phyloP scores from a whole-genome alignment of 1,140 invertebrate species.

The Meloidogyne floridensis region DNA sequence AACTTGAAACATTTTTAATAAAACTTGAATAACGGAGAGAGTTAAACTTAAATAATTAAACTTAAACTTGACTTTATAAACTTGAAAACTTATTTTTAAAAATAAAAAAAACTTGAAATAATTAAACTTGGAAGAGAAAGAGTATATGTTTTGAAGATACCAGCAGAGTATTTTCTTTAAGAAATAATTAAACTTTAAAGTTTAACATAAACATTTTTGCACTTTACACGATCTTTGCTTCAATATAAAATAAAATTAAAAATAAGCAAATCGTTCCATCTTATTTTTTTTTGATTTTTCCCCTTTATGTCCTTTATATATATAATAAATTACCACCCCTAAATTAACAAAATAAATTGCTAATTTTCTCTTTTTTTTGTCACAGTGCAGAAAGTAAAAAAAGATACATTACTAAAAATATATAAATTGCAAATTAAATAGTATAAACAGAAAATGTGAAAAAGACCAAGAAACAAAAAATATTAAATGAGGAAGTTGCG shows the following conservation, averaged over 20 bases:
- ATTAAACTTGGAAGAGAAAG: too few relatives aligned
- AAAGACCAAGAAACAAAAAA: constrained; percentile 2
- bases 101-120: too few relatives aligned
- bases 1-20: background rate
- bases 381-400: background rate
- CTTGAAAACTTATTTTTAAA: too few relatives aligned
- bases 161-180: too few relatives aligned
- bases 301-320: background rate
- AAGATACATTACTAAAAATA: background rate
- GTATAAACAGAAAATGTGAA: background rate
- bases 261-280: background rate
- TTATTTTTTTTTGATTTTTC: background rate
- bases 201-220: background rate
- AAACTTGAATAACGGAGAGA: background rate
- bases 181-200: too few relatives aligned
- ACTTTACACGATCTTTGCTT: constrained; percentile 2
- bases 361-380: background rate
- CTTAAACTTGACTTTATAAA: too few relatives aligned
- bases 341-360: background rate
- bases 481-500: background rate
- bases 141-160: too few relatives aligned
- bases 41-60: too few relatives aligned
- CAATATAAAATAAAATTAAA: background rate
- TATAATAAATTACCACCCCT: background rate
- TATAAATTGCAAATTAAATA: background rate